Conservation (phyloP, 2,113 vertebrate genomes). For the Lepus europaeus region DNA sequence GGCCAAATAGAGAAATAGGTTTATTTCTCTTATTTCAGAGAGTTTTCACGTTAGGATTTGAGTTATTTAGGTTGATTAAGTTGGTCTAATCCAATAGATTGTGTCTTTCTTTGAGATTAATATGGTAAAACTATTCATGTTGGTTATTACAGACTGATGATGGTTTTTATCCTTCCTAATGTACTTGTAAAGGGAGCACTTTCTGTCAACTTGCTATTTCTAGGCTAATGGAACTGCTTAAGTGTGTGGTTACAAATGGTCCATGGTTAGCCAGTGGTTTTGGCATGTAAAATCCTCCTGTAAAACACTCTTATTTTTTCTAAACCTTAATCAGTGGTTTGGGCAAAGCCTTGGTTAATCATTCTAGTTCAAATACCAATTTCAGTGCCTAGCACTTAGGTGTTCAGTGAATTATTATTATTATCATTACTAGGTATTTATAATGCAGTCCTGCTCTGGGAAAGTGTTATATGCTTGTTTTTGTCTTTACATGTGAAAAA, state of each 20-base stretch:
- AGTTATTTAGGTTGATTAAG: neutral
- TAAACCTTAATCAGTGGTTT: neutral
- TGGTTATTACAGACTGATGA: neutral
- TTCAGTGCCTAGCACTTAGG: neutral
- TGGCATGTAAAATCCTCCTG: conserved; percentile 16
- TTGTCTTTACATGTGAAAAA: neutral
- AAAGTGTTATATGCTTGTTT: neutral
- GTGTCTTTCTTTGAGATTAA: neutral
- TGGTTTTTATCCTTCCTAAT: neutral
- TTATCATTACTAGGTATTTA: neutral
- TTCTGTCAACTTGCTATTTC: neutral
- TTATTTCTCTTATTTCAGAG: conserved; percentile 29
- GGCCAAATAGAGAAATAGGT: neutral
- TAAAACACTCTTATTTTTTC: neutral
- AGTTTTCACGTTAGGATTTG: neutral
- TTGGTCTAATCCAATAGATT: conserved; percentile 11
- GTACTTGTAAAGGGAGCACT: neutral
- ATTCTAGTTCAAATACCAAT: neutral
- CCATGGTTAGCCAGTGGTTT: conserved; percentile 8
- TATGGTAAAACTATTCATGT: neutral
- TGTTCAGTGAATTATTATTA: neutral
- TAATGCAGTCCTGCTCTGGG: neutral
- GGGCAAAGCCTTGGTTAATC: neutral
- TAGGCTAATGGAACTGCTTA: neutral
- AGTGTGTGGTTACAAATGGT: neutral